Evolutionary conservation across 2,888 invertebrate genomes (phyloP).

Genomic region (Hyposoter didymator): DNA sequence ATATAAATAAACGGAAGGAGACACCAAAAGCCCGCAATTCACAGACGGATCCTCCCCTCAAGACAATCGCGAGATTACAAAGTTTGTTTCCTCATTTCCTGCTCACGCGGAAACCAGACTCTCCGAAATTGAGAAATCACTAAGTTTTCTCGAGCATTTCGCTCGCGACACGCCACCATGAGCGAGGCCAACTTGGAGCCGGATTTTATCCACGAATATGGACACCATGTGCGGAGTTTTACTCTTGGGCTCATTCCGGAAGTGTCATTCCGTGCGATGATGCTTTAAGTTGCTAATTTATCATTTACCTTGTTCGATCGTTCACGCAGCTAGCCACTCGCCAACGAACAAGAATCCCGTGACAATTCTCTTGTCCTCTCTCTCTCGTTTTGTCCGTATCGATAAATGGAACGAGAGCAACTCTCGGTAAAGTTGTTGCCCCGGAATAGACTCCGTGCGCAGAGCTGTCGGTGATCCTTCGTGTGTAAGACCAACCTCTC

Average conservation of each 20-base stretch:
- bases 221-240: background rate
- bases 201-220: background rate
- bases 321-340: background rate
- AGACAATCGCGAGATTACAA: conserved; percentile 59
- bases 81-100: conserved; percentile 52
- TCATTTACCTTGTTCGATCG: background rate
- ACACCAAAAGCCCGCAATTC: conserved; percentile 19
- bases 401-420: background rate
- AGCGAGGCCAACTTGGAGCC: background rate
- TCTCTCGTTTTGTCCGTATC: background rate
- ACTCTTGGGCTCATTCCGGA: background rate
- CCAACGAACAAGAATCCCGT: no score
- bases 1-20: background rate
- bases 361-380: background rate
- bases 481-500: conserved; percentile 58
- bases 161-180: background rate
- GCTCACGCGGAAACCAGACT: background rate
- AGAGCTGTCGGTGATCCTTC: conserved; percentile 51
- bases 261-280: background rate
- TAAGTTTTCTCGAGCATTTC: conserved; percentile 1
- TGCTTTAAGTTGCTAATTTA: background rate
- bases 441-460: conserved; percentile 31
- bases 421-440: conserved; percentile 12
- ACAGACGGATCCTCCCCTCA: conserved; percentile 41
- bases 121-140: conserved; percentile 33